Evolutionary conservation across 2,888 invertebrate genomes (phyloP).

Genomic region (Craniophora ligustri): DNA sequence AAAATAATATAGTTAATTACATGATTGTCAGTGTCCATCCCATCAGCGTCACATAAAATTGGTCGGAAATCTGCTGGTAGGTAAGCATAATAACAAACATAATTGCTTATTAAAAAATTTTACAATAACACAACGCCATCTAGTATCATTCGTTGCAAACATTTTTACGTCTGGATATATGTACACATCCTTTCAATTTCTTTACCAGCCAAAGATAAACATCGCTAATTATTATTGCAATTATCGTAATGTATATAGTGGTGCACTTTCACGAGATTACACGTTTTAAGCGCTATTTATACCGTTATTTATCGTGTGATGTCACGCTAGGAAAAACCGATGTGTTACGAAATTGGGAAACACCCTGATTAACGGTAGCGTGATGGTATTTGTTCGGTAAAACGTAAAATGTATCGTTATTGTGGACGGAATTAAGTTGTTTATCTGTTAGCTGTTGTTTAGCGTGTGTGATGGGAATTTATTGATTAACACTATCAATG

Average conservation of each 20-base stretch:
- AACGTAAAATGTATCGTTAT: not conserved
- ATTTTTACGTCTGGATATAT: not conserved
- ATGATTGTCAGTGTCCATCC: too few relatives aligned
- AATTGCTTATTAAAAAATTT: too few relatives aligned
- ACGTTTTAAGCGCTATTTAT: slow-evolving; percentile 17
- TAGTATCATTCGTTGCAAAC: too few relatives aligned
- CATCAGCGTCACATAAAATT: too few relatives aligned
- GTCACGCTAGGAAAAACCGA: slow-evolving; percentile 46
- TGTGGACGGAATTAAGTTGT: not conserved
- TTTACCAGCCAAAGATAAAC: slow-evolving; percentile 17
- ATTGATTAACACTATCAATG: not conserved
- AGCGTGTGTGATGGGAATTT: too few relatives aligned
- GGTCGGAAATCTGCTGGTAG: too few relatives aligned
- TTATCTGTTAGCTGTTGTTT: slow-evolving; percentile 7
- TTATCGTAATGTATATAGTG: slow-evolving; percentile 21
- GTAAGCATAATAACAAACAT: too few relatives aligned
- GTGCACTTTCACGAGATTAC: slow-evolving; percentile 46
- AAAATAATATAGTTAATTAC: too few relatives aligned
- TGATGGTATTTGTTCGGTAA: slow-evolving; percentile 35
- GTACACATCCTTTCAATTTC: slow-evolving; percentile 33
- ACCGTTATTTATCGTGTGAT: slow-evolving; percentile 35
- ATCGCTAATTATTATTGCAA: slow-evolving; percentile 23
- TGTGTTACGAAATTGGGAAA: slow-evolving; percentile 34
- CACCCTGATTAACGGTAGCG: slow-evolving; percentile 36
- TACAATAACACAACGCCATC: too few relatives aligned